A percentile compares a stretch with the other conserved stretches of the same genome.
phyloP scores from a whole-genome alignment of 2,888 invertebrate genomes.

The Gnatocerus cornutus region DNA sequence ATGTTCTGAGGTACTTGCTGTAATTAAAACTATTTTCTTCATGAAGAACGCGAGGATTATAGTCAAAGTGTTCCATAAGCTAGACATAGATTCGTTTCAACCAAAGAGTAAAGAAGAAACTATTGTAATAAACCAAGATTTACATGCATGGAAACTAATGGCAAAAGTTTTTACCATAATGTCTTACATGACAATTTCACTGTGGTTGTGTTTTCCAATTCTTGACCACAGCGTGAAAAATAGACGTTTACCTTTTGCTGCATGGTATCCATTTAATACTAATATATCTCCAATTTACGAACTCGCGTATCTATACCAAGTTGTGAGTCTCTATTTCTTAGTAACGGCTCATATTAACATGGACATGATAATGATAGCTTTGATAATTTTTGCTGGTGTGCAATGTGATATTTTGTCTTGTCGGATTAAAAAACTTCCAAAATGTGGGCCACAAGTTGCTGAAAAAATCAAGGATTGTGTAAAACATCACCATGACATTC shows the following conservation, averaged over 20 bases:
- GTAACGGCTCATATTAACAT: slow-evolving; percentile 1
- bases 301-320: slow-evolving; percentile 42
- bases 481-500: not conserved
- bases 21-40: slow-evolving; percentile 3
- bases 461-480: slow-evolving; percentile 14
- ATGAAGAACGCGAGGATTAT: not conserved
- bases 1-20: not conserved
- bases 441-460: not conserved
- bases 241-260: slow-evolving; percentile 9
- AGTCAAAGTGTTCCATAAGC: slow-evolving; percentile 3
- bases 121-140: not conserved
- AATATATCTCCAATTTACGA: slow-evolving; percentile 30
- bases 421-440: slow-evolving; percentile 8
- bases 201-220: slow-evolving; percentile 15
- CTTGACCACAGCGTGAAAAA: not conserved
- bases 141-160: slow-evolving; percentile 1
- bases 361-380: slow-evolving; percentile 12
- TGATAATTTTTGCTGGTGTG: slow-evolving; percentile 15
- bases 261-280: slow-evolving; percentile 42
- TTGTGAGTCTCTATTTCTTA: not conserved
- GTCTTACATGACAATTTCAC: not conserved
- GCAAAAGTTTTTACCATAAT: not conserved
- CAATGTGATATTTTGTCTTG: slow-evolving; percentile 31
- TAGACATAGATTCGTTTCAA: slow-evolving; percentile 5
- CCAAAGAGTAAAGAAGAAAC: slow-evolving; percentile 1